A percentile compares a stretch with the other conserved stretches of the same genome.
These are phyloP conservation scores for Frankliniella fusca DNA, from an alignment of 2,888 invertebrate genomes.

Conservation along the genomic window DNA sequence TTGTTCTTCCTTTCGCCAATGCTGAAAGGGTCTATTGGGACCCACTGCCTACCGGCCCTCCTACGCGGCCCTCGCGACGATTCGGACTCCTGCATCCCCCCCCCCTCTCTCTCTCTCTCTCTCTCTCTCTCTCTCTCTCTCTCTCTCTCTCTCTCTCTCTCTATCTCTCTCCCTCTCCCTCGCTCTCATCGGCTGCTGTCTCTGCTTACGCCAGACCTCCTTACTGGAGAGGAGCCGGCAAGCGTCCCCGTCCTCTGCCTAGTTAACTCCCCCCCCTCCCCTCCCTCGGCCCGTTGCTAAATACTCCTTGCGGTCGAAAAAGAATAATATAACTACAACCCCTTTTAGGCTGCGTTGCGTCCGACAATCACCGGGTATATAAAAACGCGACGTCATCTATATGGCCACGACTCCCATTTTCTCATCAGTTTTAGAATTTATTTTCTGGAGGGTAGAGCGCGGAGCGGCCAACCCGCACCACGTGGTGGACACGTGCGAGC, in stretches of 20 bases:
- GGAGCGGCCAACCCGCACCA: too few species aligned
- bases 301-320: background rate
- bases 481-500: too few species aligned
- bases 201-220: background rate
- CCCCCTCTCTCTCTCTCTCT: background rate
- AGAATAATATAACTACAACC: background rate
- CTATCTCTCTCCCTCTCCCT: constrained; percentile 2
- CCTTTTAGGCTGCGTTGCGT: background rate
- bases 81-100: background rate
- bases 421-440: too few species aligned
- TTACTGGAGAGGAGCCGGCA: background rate
- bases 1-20: too few species aligned
- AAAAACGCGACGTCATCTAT: too few species aligned
- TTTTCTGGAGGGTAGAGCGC: too few species aligned
- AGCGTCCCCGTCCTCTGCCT: background rate
- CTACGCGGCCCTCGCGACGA: background rate
- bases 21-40: background rate
- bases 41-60: background rate
- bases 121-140: constrained; percentile 18
- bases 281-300: background rate
- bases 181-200: background rate
- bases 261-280: background rate
- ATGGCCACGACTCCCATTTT: too few species aligned
- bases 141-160: constrained; percentile 15
- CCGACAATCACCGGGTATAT: background rate